Percentiles rank a stretch among this genome's conserved stretches.
Evolutionary conservation across 2,888 invertebrate species (phyloP).

Genomic region (Achlya flavicornis): DNA sequence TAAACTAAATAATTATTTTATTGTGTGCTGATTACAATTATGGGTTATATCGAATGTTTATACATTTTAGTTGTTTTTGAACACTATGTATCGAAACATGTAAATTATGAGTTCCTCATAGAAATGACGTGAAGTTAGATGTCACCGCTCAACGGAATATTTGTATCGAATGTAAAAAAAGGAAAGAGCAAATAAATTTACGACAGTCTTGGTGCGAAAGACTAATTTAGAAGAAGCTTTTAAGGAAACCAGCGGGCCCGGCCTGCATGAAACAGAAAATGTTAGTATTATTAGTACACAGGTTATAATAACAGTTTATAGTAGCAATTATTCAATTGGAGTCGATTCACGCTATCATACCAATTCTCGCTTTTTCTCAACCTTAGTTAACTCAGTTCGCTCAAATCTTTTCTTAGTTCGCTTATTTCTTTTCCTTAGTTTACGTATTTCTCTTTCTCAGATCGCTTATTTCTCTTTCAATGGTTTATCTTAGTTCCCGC

Average conservation of each 20-base stretch:
- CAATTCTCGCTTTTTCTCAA: not conserved
- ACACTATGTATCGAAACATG: conserved; percentile 4
- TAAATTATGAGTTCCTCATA: conserved; percentile 15
- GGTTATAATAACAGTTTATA: not conserved
- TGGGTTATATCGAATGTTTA: conserved; percentile 28
- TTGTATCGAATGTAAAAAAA: conserved; percentile 68
- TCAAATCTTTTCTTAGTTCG: not conserved
- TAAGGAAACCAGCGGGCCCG: conserved; percentile 96
- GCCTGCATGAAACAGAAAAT: conserved; percentile 85
- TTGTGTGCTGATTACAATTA: conserved; percentile 77
- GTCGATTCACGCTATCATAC: not conserved
- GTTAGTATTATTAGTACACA: conserved; percentile 49
- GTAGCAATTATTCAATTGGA: conserved; percentile 14
- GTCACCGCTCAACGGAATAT: conserved; percentile 62
- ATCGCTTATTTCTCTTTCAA: not conserved
- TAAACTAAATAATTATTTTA: conserved; percentile 73
- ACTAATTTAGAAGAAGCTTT: conserved; percentile 95
- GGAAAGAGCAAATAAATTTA: conserved; percentile 76
- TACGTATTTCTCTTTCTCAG: not conserved
- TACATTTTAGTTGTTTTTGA: conserved; percentile 2
- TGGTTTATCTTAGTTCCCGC: not conserved
- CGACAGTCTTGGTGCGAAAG: conserved; percentile 82
- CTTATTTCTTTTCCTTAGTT: not conserved
- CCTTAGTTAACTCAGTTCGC: not conserved
- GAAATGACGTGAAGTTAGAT: conserved; percentile 66